Evolutionary conservation across 2,888 invertebrate species (phyloP), one percentile per base, ranked within the genome.

Genomic region (Leptinotarsa haldemani): DNA sequence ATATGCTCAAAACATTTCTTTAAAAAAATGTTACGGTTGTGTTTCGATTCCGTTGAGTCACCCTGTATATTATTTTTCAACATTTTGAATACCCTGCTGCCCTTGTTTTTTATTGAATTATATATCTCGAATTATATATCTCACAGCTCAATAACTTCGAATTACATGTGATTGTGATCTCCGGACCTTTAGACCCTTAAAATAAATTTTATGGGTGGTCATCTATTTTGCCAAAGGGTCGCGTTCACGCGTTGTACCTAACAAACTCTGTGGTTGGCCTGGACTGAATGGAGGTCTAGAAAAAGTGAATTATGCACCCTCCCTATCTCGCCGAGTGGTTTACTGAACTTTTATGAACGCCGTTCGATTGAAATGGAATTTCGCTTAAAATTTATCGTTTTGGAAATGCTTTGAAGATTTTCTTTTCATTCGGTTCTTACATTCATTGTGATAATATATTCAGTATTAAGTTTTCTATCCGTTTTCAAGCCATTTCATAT

Each of bases 281-380:
- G 70, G 74, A 70, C 78, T 75, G 63, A 64, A 63, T 56, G 22
- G 56, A 56, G 71, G 76, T 70, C 76, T 78, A 79, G 79, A 79
- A 80, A 79, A 79, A 78, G 79, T 80, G 81, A 81, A 81, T 81
- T 82, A 82, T 82, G 80, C 80, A 80, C 77, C 71, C 74, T 69
- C 70, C 70, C 77, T 74, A 80, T 74, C 69, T 70, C 71, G 73
- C 65, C 74, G 74, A 77, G 79, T 75, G 78, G 77, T 79, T 80
- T 78, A 75, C 71, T 78, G 75, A 80, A 80, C 78, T 79, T 81
- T 81, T 80, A 81, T 80, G 78, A 78, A 77, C 78, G 73, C 77
- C 74, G 71, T 79, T 80, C 76, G 80, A 80, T 79, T 75, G 68
- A 67, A 70, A 68, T 47, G 68, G 71, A 70, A 47, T 70, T 70